Evolutionary conservation across 2,888 invertebrate species (phyloP).

Genomic region (Diarsia dahlii): DNA sequence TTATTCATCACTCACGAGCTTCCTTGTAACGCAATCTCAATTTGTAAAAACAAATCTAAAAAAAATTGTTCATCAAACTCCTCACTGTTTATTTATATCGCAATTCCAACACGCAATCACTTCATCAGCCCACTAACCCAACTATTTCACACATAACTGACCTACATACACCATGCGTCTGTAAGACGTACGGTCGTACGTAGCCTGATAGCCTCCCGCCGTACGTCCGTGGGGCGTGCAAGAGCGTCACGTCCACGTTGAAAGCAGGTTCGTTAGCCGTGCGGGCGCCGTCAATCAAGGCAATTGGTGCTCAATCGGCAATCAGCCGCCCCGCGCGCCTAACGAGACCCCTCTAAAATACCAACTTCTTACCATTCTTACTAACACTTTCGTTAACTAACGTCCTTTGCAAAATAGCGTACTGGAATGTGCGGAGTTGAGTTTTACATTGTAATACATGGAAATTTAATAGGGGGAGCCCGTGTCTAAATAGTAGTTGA

Average conservation of each 20-base stretch:
- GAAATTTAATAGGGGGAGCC: not conserved
- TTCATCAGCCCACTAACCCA: conserved; percentile 45
- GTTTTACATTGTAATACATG: not conserved
- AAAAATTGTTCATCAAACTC: not conserved
- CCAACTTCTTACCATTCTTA: conserved; percentile 81
- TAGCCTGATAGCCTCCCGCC: conserved; percentile 41
- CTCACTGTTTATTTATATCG: conserved; percentile 12
- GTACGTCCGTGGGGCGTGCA: conserved; percentile 55
- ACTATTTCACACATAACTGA: conserved; percentile 53
- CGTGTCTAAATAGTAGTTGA: too few relatives aligned
- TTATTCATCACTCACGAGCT: not conserved
- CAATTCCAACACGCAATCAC: conserved; percentile 30
- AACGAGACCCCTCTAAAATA: conserved; percentile 85
- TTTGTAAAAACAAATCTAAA: not conserved
- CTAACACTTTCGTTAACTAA: conserved; percentile 76
- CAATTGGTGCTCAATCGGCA: conserved; percentile 91
- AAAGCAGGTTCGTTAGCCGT: conserved; percentile 89
- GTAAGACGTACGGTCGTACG: conserved; percentile 53
- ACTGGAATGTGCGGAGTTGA: conserved; percentile 13
- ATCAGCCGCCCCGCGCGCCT: conserved; percentile 83
- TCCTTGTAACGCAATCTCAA: not conserved
- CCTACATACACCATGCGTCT: conserved; percentile 55
- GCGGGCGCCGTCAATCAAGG: conserved; percentile 90
- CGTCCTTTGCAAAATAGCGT: conserved; percentile 43
- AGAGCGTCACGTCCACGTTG: conserved; percentile 83